These are phyloP conservation scores for Agrilus biguttatus DNA, from an alignment of 2,888 invertebrate genomes.

Conservation along the genomic window DNA sequence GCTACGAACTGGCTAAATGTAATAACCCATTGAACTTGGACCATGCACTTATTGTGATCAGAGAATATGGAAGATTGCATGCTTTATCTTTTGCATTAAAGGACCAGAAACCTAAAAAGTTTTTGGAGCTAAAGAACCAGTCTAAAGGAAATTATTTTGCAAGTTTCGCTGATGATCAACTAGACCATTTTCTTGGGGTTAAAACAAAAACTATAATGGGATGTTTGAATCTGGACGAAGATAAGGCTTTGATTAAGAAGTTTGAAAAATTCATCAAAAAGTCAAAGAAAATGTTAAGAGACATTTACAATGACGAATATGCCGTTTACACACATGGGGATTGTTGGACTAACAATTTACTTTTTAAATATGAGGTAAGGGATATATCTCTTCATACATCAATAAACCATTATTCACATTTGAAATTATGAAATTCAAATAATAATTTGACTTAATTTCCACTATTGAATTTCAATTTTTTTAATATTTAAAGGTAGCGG, in stretches of 20 bases:
- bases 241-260: no score
- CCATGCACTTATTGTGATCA: constrained; percentile 15
- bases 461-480: no score
- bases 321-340: constrained; percentile 4
- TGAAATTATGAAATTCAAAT: background rate
- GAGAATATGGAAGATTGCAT: constrained; percentile 18
- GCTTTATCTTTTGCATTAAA: constrained; percentile 18
- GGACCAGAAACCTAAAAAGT: constrained; percentile 13
- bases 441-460: no score
- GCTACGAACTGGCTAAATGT: constrained; percentile 13
- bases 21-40: constrained; percentile 14
- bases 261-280: no score
- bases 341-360: constrained; percentile 3
- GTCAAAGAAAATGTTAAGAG: no score
- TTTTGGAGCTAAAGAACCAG: constrained; percentile 9
- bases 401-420: background rate
- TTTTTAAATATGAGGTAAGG: constrained; percentile 6
- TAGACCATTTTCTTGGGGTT: no score
- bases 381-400: background rate
- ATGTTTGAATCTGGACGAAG: no score
- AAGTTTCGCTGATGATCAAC: no score
- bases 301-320: background rate
- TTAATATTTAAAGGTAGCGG: no score
- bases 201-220: no score
- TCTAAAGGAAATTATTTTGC: constrained; percentile 9